A percentile compares a stretch with the other conserved stretches of the same genome.
Evolutionary conservation across 2,888 invertebrate genomes (phyloP).

Genomic region (Meiosimyza decipiens): DNA sequence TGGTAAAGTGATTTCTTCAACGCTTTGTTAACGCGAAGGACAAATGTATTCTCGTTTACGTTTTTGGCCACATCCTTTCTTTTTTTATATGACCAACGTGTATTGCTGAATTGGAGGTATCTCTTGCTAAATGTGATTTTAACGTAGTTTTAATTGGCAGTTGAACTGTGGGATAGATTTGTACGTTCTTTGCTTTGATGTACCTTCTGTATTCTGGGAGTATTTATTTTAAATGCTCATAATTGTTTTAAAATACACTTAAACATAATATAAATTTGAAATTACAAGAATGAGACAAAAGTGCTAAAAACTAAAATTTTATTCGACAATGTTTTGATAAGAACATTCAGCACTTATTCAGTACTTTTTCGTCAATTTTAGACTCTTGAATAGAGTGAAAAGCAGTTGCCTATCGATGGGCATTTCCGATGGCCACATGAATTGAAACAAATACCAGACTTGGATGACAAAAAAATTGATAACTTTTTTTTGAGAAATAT

Average conservation of each 20-base stretch:
- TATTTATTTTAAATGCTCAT: background rate
- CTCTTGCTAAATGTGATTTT: slow-evolving; percentile 59
- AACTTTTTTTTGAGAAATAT: too few species aligned
- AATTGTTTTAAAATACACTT: slow-evolving; percentile 13
- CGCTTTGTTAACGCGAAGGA: slow-evolving; percentile 63
- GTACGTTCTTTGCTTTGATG: background rate
- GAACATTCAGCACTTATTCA: too few species aligned
- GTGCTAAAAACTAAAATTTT: too few species aligned
- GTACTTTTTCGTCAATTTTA: too few species aligned
- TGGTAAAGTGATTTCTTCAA: slow-evolving; percentile 65
- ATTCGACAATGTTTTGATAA: too few species aligned
- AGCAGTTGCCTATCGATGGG: too few species aligned
- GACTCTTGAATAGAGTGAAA: too few species aligned
- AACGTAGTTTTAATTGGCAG: slow-evolving; percentile 63
- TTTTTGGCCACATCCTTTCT: slow-evolving; percentile 33
- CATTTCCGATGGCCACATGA: too few species aligned
- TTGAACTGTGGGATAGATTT: slow-evolving; percentile 28
- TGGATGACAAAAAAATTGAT: too few species aligned
- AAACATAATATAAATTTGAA: background rate
- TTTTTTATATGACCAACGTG: too few species aligned
- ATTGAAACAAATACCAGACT: too few species aligned
- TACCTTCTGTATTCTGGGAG: background rate
- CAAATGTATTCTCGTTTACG: slow-evolving; percentile 60
- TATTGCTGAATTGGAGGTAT: slow-evolving; percentile 36
- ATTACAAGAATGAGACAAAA: too few species aligned